Conservation (phyloP, 2,888 invertebrate genomes). For the Xestia sexstrigata region DNA sequence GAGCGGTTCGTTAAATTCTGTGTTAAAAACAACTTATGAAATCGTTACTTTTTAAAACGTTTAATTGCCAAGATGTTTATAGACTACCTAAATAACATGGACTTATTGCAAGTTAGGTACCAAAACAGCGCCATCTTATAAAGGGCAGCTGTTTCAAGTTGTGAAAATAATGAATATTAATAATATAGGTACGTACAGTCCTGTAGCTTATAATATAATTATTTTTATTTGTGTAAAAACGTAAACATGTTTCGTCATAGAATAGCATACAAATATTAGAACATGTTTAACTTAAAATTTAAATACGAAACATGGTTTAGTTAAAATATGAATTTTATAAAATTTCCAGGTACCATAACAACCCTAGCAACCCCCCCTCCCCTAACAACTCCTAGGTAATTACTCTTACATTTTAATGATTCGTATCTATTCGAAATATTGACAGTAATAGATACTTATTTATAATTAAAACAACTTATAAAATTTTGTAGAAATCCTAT, state of each 20-base stretch:
- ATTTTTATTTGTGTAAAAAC: neutral
- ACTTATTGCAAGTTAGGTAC: neutral
- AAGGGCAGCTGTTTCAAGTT: neutral
- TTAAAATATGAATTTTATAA: neutral
- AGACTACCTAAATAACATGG: no score
- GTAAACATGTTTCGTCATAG: no score
- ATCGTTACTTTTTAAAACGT: neutral
- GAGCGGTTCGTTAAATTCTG: conserved; percentile 7
- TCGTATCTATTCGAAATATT: neutral
- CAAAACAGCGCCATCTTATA: neutral
- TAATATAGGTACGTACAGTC: no score
- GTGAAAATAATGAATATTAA: neutral
- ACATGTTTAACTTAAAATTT: no score
- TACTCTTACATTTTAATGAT: neutral
- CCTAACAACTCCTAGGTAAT: no score
- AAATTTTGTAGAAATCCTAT: neutral
- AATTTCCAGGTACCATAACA: no score
- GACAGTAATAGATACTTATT: no score
- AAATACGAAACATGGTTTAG: neutral
- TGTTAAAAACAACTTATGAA: neutral
- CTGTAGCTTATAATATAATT: neutral
- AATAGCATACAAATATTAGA: neutral
- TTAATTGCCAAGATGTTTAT: neutral
- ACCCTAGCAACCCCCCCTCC: no score
- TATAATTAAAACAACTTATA: neutral